Conservation (phyloP, 2,797 vertebrate species). For the Pipistrellus kuhlii region DNA sequence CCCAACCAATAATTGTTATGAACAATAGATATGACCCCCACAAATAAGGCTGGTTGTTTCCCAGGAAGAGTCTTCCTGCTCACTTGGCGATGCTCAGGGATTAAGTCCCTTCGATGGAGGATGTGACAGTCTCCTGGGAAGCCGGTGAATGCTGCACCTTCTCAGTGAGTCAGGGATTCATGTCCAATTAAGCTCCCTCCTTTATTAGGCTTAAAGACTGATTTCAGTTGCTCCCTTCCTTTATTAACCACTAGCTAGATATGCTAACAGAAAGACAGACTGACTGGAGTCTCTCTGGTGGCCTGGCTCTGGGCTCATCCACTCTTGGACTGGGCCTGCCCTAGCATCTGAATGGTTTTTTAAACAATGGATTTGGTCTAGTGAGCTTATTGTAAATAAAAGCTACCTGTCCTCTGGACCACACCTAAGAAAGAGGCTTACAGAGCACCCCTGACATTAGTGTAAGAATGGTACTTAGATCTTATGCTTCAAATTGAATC, state of each 20-base stretch:
- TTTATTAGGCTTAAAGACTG: neutral
- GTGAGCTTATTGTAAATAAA: neutral
- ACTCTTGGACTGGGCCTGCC: neutral
- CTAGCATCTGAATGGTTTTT: neutral
- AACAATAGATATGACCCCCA: too few relatives aligned
- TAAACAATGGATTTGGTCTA: neutral
- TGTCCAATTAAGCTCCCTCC: neutral
- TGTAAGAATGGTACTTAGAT: neutral
- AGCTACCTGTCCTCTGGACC: neutral
- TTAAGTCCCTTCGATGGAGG: neutral
- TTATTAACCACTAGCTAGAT: neutral
- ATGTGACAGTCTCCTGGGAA: neutral
- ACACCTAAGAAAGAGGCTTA: neutral
- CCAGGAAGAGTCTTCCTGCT: neutral
- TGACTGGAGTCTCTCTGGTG: neutral
- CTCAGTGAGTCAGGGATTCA: neutral
- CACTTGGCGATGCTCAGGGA: neutral
- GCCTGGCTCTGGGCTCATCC: neutral
- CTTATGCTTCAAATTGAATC: constrained; percentile 13
- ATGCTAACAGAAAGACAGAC: neutral
- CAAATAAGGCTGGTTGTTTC: neutral
- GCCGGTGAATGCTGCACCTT: neutral
- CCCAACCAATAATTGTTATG: neutral
- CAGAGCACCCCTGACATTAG: neutral
- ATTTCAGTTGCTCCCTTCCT: neutral